Conservation (phyloP, 1,140 invertebrate species). For the Ptiloglossa arizonensis region DNA sequence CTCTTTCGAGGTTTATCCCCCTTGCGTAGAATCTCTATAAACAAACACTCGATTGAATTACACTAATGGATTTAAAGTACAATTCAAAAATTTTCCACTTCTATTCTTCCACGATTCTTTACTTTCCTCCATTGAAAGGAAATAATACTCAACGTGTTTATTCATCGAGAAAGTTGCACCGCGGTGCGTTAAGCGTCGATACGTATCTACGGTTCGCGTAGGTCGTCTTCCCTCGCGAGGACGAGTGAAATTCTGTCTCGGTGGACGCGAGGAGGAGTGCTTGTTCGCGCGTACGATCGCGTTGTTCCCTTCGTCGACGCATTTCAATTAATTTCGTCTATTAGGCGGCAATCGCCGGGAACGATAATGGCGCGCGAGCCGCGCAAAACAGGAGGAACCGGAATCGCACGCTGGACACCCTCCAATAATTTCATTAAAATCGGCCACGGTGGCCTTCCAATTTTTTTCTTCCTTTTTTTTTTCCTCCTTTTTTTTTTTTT, state of each 20-base stretch:
- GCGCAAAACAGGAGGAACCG: slow-evolving; percentile 22
- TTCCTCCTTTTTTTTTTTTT: too few relatives aligned
- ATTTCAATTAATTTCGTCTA: slow-evolving; percentile 59
- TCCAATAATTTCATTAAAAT: slow-evolving; percentile 59
- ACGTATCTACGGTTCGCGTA: background rate
- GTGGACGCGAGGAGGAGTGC: background rate
- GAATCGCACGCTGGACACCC: slow-evolving; percentile 36
- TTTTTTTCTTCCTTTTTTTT: slow-evolving; percentile 11
- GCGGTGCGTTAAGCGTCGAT: slow-evolving; percentile 2
- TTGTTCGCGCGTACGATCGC: background rate
- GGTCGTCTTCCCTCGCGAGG: background rate
- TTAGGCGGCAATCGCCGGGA: slow-evolving; percentile 41
- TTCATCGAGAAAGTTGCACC: slow-evolving; percentile 1
- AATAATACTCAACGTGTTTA: background rate
- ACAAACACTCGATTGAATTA: too few relatives aligned
- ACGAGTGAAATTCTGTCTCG: slow-evolving; percentile 19
- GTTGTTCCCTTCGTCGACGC: slow-evolving; percentile 21
- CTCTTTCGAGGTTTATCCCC: too few relatives aligned
- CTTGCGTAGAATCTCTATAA: too few relatives aligned
- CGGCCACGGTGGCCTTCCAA: background rate
- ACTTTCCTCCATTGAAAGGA: too few relatives aligned
- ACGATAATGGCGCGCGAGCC: slow-evolving; percentile 16
- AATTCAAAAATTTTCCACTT: too few relatives aligned
- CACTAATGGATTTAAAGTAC: too few relatives aligned
- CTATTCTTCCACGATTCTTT: too few relatives aligned